phyloP scores from a whole-genome alignment of 2,888 invertebrate species.

The Eristalis tenax region DNA sequence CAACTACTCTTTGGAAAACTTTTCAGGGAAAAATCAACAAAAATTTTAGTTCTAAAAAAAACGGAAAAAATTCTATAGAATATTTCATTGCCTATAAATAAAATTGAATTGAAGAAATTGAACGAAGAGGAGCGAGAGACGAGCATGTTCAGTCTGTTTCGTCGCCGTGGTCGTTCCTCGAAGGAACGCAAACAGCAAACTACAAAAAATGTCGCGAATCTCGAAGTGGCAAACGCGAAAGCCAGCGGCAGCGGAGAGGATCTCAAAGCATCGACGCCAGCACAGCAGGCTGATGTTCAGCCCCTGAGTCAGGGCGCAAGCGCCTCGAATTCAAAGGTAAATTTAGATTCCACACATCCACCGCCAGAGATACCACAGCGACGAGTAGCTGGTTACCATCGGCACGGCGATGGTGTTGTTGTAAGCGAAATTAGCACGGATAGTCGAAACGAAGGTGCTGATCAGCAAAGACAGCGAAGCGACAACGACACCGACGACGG shows the following conservation, averaged over 20 bases:
- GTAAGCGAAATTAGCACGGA: constrained; percentile 61
- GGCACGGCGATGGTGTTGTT: constrained; percentile 59
- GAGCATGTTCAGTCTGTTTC: constrained; percentile 62
- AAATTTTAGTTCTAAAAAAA: constrained; percentile 37
- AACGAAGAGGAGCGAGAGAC: constrained; percentile 6
- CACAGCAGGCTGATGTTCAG: neutral
- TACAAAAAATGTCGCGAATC: constrained; percentile 53
- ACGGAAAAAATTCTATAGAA: constrained; percentile 6
- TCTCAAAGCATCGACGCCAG: constrained; percentile 14
- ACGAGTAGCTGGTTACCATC: constrained; percentile 52
- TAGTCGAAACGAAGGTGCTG: constrained; percentile 75
- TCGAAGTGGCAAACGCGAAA: constrained; percentile 26
- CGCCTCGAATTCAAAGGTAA: constrained; percentile 57
- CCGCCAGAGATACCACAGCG: constrained; percentile 46
- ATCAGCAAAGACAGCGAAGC: constrained; percentile 62
- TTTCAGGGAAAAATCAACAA: constrained; percentile 36
- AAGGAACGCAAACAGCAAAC: constrained; percentile 48
- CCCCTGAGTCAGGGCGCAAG: constrained; percentile 45
- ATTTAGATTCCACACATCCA: constrained; percentile 60
- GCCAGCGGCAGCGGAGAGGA: constrained; percentile 10
- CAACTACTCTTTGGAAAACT: constrained; percentile 33
- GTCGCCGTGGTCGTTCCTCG: constrained; percentile 61
- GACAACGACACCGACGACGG: constrained; percentile 72
- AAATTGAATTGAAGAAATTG: constrained; percentile 38
- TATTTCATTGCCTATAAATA: constrained; percentile 62